Evolutionary conservation across 1,140 invertebrate species (phyloP).

Genomic region (Diabrotica undecimpunctata): DNA sequence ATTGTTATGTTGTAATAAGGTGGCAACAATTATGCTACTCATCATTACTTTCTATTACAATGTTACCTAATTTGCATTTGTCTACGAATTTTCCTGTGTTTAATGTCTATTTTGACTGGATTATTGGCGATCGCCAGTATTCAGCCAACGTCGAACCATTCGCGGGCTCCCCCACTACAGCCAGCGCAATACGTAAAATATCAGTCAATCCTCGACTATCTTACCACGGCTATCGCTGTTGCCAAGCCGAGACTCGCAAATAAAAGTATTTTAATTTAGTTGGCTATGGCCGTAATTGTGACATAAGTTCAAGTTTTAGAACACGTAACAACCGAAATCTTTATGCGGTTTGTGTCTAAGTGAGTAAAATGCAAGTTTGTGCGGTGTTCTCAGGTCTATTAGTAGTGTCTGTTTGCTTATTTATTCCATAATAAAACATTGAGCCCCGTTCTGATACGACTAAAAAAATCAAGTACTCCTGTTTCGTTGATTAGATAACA

Average conservation of each 20-base stretch:
- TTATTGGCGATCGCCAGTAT: neutral
- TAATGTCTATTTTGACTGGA: no score
- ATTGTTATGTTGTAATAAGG: no score
- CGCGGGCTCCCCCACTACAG: neutral
- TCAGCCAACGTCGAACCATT: slow-evolving; percentile 9
- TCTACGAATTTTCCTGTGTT: no score
- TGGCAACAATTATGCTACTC: no score
- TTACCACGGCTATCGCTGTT: slow-evolving; percentile 13
- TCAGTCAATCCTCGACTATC: slow-evolving; percentile 18
- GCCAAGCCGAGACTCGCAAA: slow-evolving; percentile 17
- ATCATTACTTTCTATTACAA: no score
- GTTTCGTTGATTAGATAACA: no score
- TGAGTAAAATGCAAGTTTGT: neutral
- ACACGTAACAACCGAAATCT: neutral
- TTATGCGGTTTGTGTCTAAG: neutral
- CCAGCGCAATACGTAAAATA: slow-evolving; percentile 5
- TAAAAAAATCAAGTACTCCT: no score
- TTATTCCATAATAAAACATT: no score
- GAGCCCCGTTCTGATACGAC: no score
- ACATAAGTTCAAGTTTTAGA: neutral
- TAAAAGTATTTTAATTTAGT: slow-evolving; percentile 11
- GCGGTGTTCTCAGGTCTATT: neutral
- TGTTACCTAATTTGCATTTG: no score
- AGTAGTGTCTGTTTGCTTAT: no score
- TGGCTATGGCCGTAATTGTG: neutral